Evolutionary conservation across 2,113 vertebrate genomes (phyloP), one percentile per base, ranked within the genome.

Genomic region (Thomomys bottae): DNA sequence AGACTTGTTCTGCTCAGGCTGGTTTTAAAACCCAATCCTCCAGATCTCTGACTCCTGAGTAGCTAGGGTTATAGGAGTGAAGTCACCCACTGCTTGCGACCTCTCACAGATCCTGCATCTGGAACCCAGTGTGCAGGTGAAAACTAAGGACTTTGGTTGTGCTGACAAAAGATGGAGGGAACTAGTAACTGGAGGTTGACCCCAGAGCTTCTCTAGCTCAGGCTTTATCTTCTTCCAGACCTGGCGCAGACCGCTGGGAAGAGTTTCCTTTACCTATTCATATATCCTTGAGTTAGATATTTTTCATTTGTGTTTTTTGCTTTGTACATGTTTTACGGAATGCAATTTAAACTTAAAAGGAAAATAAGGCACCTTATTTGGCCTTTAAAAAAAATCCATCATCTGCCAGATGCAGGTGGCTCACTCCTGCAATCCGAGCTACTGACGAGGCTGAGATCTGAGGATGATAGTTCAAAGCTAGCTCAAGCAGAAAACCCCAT

Each of bases 171-270:
- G 38, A 32, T 4, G 36, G 23, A 34, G 4, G 8, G 21, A 70
- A 79, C 40, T 2, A 26, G 23, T 8, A 36, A 11, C 8, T 9
- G 30, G 26, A 61, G 7, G 9, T 6, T 36, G 18, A 0, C 23
- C 14, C 12, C 32, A 7, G 54, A 76, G 20, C 30, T 21, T 38
- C 34, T 36, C 18, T n/a, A 28, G 36, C 21, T 72, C 32, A 28
- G 9, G 34, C 3, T 3, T 54, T 15, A 6, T 10, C 71, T 73
- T 23, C 26, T 66, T 88, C 81, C 81, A 77, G 42, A 84, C 9
- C 36, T 49, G 28, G 54, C 3, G 36, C 30, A 17, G 26, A 10
- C 32, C 2, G 0, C 30, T 0, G 0, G 21, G 26, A 7, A 18
- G 14, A 4, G 6, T 8, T 3, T 49, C 77, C 34, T 71, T 63